Percentiles rank a stretch among this genome's conserved stretches.
Evolutionary conservation across 2,888 invertebrate species (phyloP).

Genomic region (Eilema depressum): DNA sequence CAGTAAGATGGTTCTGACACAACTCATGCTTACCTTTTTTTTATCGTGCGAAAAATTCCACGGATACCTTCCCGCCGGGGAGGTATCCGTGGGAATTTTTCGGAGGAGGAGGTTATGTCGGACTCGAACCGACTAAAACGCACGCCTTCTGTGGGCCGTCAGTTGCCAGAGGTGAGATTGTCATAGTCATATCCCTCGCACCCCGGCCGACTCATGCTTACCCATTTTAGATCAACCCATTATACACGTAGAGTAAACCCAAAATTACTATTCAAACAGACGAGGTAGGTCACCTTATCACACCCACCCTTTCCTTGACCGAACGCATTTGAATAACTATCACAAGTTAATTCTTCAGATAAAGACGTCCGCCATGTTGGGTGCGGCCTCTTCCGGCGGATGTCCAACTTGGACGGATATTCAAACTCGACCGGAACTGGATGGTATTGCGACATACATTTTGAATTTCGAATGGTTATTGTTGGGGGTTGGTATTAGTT

Average conservation of each 20-base stretch:
- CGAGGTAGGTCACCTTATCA: constrained; percentile 47
- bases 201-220: too few species aligned
- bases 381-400: constrained; percentile 82
- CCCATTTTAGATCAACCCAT: constrained; percentile 21
- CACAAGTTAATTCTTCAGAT: constrained; percentile 84
- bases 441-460: constrained; percentile 85
- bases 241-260: constrained; percentile 15
- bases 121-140: too few species aligned
- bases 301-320: constrained; percentile 53
- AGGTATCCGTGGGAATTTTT: too few species aligned
- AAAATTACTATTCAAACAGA: constrained; percentile 24
- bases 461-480: constrained; percentile 81
- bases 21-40: too few species aligned
- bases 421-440: constrained; percentile 85
- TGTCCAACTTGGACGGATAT: constrained; percentile 84
- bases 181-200: too few species aligned
- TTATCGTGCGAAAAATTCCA: too few species aligned
- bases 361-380: constrained; percentile 82
- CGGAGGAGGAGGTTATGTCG: too few species aligned
- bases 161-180: too few species aligned
- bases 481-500: constrained; percentile 50
- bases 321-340: constrained; percentile 83
- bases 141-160: too few species aligned
- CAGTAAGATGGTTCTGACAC: too few species aligned
- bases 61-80: too few species aligned